A percentile compares a stretch with the other conserved stretches of the same genome.
Evolutionary conservation across 2,797 vertebrate genomes (phyloP).

Genomic region (Ataeniobius toweri): DNA sequence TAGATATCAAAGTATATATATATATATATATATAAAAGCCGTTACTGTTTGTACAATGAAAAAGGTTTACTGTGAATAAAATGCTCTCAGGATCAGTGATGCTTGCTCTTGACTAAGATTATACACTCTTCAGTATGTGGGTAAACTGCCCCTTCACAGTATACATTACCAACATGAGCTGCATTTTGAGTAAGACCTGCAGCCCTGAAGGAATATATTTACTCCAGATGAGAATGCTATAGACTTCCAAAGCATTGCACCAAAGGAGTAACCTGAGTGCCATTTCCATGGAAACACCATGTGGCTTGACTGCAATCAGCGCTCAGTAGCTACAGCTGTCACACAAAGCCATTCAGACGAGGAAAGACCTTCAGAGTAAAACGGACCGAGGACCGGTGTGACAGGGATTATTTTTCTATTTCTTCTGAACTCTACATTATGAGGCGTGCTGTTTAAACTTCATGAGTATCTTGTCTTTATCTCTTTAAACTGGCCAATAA

Average conservation of each 20-base stretch:
- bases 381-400: constrained; percentile 63
- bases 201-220: constrained; percentile 41
- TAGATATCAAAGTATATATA: background rate
- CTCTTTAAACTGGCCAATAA: constrained; percentile 78
- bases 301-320: constrained; percentile 75
- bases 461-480: constrained; percentile 79
- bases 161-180: background rate
- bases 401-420: constrained; percentile 57
- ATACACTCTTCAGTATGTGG: constrained; percentile 7
- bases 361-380: constrained; percentile 74
- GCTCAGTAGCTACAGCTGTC: constrained; percentile 62
- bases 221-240: constrained; percentile 55
- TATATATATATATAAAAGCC: background rate
- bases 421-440: constrained; percentile 70
- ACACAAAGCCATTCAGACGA: constrained; percentile 76
- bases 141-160: constrained; percentile 4
- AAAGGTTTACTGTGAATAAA: background rate
- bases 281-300: constrained; percentile 83
- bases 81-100: background rate
- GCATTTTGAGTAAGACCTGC: constrained; percentile 24
- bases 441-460: constrained; percentile 71
- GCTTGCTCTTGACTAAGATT: constrained; percentile 7
- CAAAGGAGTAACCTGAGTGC: constrained; percentile 75
- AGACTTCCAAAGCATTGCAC: constrained; percentile 57
- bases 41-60: background rate